A percentile compares a stretch with the other conserved stretches of the same genome.
These are phyloP conservation scores for Harpalus rubripes DNA, from an alignment of 2,888 invertebrate genomes.

Conservation along the genomic window DNA sequence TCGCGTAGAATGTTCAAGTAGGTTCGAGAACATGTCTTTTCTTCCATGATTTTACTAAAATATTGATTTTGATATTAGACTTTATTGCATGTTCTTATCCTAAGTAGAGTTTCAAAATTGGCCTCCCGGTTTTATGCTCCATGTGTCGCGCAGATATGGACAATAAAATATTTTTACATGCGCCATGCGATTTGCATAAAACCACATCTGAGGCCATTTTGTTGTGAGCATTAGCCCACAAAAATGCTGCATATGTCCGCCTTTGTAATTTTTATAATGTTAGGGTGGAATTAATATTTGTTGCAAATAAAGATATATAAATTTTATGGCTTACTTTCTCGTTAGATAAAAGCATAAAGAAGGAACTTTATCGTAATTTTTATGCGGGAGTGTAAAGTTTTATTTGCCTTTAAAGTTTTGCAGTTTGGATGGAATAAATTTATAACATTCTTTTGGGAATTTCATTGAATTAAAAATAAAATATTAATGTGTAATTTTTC, in stretches of 20 bases:
- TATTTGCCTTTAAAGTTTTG: background rate
- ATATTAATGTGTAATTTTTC: background rate
- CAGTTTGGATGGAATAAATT: background rate
- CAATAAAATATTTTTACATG: background rate
- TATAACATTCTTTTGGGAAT: background rate
- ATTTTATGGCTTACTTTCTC: background rate
- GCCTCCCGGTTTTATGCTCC: background rate
- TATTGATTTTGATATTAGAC: too few species aligned
- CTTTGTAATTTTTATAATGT: background rate
- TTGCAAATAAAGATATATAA: constrained; percentile 16
- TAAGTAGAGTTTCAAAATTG: background rate
- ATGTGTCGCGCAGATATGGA: background rate
- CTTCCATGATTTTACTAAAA: too few species aligned
- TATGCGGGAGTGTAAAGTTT: background rate
- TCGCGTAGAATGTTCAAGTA: too few species aligned
- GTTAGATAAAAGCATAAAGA: background rate
- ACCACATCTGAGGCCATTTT: background rate
- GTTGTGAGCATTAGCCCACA: background rate
- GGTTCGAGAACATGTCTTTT: too few species aligned
- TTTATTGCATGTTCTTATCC: background rate
- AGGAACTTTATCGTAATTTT: constrained; percentile 4
- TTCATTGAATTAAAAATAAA: background rate
- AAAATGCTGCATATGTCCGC: background rate
- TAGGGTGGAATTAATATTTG: background rate
- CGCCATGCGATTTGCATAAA: constrained; percentile 14